Evolutionary conservation across 2,888 invertebrate genomes (phyloP).

Genomic region (Tanypteryx hageni): DNA sequence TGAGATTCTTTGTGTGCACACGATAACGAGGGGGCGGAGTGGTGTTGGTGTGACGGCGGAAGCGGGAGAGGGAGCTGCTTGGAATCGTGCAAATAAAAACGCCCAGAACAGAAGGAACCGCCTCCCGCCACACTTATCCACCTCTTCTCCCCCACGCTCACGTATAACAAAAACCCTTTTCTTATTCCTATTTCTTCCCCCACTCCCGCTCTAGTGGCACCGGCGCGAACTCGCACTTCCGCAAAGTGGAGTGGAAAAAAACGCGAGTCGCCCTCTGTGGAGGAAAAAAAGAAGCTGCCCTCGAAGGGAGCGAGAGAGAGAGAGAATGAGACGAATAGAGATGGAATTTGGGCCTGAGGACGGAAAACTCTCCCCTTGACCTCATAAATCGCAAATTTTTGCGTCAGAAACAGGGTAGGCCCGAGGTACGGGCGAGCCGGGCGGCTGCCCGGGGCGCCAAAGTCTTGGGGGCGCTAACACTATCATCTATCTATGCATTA

Average conservation of each 20-base stretch:
- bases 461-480: too few species aligned
- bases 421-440: too few species aligned
- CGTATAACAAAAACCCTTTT: conserved; percentile 14
- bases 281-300: background rate
- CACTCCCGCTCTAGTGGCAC: too few species aligned
- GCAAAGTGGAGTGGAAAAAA: conserved; percentile 16
- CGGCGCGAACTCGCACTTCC: background rate
- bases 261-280: background rate
- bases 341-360: background rate
- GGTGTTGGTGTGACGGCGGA: background rate
- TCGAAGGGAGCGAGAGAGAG: background rate
- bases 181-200: background rate
- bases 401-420: background rate
- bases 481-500: too few species aligned
- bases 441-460: too few species aligned
- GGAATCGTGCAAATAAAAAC: background rate
- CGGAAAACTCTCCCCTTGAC: background rate
- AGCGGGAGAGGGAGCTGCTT: background rate
- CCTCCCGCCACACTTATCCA: background rate
- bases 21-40: conserved; percentile 3
- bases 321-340: background rate
- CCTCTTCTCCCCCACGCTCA: background rate
- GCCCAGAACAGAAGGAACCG: background rate
- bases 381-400: background rate
- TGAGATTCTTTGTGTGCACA: conserved; percentile 9